These are phyloP conservation scores for Arizona elegans DNA, from an alignment of 2,113 vertebrate genomes.

Conservation along the genomic window DNA sequence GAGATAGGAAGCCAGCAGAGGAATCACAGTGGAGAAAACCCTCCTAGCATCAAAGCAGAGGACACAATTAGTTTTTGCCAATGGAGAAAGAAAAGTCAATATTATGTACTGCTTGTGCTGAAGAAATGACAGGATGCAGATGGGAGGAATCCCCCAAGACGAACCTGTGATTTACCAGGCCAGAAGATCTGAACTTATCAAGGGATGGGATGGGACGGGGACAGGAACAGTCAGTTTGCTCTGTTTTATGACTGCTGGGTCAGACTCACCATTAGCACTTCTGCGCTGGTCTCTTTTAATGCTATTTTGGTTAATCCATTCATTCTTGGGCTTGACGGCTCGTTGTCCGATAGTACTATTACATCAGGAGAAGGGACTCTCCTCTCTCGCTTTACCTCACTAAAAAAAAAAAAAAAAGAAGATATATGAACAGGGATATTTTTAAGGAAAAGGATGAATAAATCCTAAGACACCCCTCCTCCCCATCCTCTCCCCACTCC, in stretches of 20 bases:
- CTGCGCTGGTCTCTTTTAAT: slow-evolving; percentile 81
- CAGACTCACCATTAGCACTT: slow-evolving; percentile 85
- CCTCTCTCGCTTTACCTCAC: slow-evolving; percentile 82
- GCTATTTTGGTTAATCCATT: slow-evolving; percentile 81
- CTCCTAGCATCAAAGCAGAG: background rate
- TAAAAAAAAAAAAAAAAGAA: slow-evolving; percentile 46
- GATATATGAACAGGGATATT: no score
- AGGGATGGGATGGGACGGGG: no score
- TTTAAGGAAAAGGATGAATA: background rate
- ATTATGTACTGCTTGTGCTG: background rate
- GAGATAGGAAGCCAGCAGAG: background rate
- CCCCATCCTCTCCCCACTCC: background rate
- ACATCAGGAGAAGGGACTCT: slow-evolving; percentile 85
- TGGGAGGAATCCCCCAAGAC: background rate
- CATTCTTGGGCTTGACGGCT: slow-evolving; percentile 86
- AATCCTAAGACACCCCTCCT: background rate
- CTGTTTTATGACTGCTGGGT: background rate
- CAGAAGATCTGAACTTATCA: background rate
- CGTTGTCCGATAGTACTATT: slow-evolving; percentile 92
- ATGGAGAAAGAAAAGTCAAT: background rate
- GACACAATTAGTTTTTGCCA: background rate
- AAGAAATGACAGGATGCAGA: background rate
- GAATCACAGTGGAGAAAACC: background rate
- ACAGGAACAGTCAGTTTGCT: background rate
- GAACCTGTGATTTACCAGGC: background rate